Evolutionary conservation across 2,113 vertebrate species (phyloP).

Genomic region (Actenoides lindsayi): DNA sequence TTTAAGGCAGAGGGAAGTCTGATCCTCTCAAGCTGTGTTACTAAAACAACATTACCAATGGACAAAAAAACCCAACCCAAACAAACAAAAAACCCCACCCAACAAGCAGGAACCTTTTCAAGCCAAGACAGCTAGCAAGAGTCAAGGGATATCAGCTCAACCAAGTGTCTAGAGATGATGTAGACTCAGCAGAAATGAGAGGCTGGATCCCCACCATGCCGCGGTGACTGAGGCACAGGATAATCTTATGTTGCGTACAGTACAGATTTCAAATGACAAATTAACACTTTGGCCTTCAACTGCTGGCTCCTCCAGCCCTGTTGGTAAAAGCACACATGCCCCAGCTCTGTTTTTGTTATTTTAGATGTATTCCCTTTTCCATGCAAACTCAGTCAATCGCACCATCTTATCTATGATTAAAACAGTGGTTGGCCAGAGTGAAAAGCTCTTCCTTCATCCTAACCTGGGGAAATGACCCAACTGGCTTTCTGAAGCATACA

Average conservation of each 20-base stretch:
- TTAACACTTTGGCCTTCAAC: background rate
- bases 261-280: background rate
- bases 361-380: background rate
- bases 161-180: background rate
- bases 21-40: background rate
- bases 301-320: background rate
- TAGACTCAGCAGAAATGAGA: background rate
- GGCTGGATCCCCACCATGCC: background rate
- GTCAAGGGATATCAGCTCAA: background rate
- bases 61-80: background rate
- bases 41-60: background rate
- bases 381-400: background rate
- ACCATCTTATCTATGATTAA: background rate
- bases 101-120: background rate
- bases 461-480: background rate
- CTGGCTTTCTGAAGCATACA: background rate
- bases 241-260: background rate
- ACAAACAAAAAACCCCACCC: no score
- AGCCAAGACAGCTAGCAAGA: background rate
- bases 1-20: background rate
- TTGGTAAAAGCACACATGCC: background rate
- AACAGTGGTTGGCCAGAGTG: background rate
- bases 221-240: background rate
- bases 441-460: background rate
- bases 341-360: background rate